Conservation (phyloP, 2,888 invertebrate species). For the Sussaba pulchella region DNA sequence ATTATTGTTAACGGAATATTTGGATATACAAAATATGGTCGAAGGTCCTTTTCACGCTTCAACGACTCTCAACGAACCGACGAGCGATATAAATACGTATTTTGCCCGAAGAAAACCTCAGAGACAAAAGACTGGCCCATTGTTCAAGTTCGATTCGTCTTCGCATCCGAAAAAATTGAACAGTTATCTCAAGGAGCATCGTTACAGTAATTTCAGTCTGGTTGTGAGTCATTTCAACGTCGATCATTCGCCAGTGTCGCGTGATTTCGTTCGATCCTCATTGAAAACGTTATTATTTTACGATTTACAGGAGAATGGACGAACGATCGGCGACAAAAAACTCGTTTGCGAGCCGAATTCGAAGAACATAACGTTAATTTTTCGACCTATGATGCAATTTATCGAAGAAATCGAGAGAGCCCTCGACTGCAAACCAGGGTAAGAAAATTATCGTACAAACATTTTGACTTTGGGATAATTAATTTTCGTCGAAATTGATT, state of each 20-base stretch:
- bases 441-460: constrained; percentile 65
- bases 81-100: constrained; percentile 86
- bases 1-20: constrained; percentile 93
- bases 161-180: constrained; percentile 85
- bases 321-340: constrained; percentile 83
- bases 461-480: not conserved
- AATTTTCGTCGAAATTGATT: constrained; percentile 1
- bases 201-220: constrained; percentile 83
- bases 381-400: constrained; percentile 93
- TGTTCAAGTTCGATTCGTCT: constrained; percentile 83
- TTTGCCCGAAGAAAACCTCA: constrained; percentile 85
- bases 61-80: constrained; percentile 83
- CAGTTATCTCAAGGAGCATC: constrained; percentile 81
- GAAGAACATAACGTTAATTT: constrained; percentile 91
- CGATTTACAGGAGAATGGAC: constrained; percentile 73
- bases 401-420: constrained; percentile 93
- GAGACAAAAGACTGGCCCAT: constrained; percentile 75
- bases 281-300: constrained; percentile 3
- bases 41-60: constrained; percentile 86
- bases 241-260: not conserved
- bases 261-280: constrained; percentile 8
- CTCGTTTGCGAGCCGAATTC: constrained; percentile 92
- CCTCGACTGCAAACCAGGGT: constrained; percentile 87
- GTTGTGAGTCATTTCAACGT: constrained; percentile 69
- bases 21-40: constrained; percentile 93